Percentiles rank a stretch among this genome's conserved stretches.
Conservation (phyloP, 2,797 vertebrate species). For the Urophycis tenuis region DNA sequence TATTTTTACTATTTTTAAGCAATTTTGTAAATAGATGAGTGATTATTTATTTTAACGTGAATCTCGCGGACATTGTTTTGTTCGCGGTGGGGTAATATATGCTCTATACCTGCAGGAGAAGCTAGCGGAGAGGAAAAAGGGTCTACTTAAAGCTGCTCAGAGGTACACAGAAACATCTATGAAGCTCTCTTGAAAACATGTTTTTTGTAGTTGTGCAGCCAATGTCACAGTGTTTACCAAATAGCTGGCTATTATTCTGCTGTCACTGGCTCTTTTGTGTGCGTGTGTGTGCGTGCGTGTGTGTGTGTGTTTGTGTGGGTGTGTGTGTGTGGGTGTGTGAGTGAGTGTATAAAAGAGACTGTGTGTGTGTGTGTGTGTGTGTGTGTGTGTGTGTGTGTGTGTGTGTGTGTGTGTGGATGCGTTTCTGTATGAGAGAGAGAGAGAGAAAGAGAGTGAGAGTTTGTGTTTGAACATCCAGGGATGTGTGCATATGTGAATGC, state of each 20-base stretch:
- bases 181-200: slow-evolving; percentile 7
- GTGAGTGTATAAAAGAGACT: neutral
- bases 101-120: slow-evolving; percentile 58
- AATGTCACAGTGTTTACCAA: slow-evolving; percentile 21
- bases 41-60: slow-evolving; percentile 7
- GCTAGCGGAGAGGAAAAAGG: slow-evolving; percentile 77
- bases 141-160: slow-evolving; percentile 78
- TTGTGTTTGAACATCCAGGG: too few relatives aligned
- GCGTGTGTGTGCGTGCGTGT: neutral
- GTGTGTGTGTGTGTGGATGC: too few relatives aligned
- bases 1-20: neutral
- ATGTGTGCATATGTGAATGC: neutral
- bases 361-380: neutral
- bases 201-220: slow-evolving; percentile 22
- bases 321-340: neutral
- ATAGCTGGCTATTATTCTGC: slow-evolving; percentile 28
- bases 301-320: neutral
- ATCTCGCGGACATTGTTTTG: slow-evolving; percentile 32
- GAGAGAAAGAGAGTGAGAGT: neutral
- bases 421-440: neutral
- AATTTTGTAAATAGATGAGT: slow-evolving; percentile 36
- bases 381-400: neutral
- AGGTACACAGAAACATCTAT: slow-evolving; percentile 59
- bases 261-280: slow-evolving; percentile 18
- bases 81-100: slow-evolving; percentile 29